Evolutionary conservation across 1,140 invertebrate genomes (phyloP), one percentile per base, ranked within the genome.

Genomic region (Sesamia nonagrioides): DNA sequence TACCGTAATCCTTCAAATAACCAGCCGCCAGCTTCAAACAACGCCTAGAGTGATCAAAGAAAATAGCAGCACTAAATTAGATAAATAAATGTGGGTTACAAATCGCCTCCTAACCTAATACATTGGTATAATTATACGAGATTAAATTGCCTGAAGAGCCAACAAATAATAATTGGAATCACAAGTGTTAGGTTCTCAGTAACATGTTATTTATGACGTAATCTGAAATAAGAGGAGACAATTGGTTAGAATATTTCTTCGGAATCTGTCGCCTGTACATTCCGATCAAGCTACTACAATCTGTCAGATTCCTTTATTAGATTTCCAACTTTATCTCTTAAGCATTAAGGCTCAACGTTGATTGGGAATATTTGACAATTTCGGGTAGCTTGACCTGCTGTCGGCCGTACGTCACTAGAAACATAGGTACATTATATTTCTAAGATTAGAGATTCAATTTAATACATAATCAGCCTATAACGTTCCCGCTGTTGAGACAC

Each of bases 111-210:
- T 11, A 9, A 11, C 21, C 11, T 48, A 48, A 69, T 40, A 40
- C 60, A 17, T 69, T 21, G 66, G 42, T 33, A 42, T 50, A 50
- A 69, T 69, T 68, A 50, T 69, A 66, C 45, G 40, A 33, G 42
- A 27, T 69, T 68, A 48, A 48, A 68, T 48, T 48, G n/a, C 42
- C 18, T 48, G 48, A 68, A 17, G 27, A 18, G 63, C 21, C 63
- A 48, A 63, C 60, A 63, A 63, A 63, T 42, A 40, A 42, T 63
- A 63, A 63, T 63, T 63, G 42, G 60, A 63, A 63, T 63, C 60
- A 40, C 35, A 42, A 63, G 37, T 63, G 35, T 63, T 40, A n/a
- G 15, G 17, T 17, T 17, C 42, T 42, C 60, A 63, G 33, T 40
- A 63, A 13, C 54, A 58, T 58, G 54, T 58, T 58, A 9, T 56